Conservation (phyloP, 2,113 vertebrate species). For the Calonectris borealis region DNA sequence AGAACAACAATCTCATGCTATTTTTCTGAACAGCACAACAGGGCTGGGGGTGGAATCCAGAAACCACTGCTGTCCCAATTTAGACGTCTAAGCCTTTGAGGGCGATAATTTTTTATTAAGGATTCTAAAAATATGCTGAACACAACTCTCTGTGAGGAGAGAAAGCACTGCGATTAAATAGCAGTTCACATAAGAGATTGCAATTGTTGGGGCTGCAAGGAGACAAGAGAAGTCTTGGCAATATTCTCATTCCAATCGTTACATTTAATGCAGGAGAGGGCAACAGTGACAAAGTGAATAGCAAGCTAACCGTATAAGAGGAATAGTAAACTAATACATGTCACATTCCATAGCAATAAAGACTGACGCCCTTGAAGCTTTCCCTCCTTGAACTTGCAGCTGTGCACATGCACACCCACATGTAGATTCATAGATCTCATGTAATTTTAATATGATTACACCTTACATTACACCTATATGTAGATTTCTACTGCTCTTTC, state of each 20-base stretch:
- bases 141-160: background rate
- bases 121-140: constrained; percentile 23
- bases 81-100: background rate
- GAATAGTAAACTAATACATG: background rate
- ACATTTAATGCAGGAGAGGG: background rate
- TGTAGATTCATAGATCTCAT: background rate
- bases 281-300: background rate
- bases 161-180: background rate
- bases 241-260: background rate
- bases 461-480: background rate
- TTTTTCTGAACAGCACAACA: background rate
- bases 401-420: background rate
- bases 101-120: background rate
- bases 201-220: background rate
- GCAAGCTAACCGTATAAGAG: background rate
- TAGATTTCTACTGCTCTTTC: constrained; percentile 24
- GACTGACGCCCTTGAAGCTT: background rate
- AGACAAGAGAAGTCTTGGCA: background rate
- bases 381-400: background rate
- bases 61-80: background rate
- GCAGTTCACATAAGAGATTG: background rate
- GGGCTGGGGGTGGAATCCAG: background rate
- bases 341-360: background rate
- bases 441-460: background rate
- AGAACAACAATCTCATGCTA: background rate